Evolutionary conservation across 2,797 vertebrate genomes (phyloP), one percentile per base, ranked within the genome.

Genomic region (Falco naumanni): DNA sequence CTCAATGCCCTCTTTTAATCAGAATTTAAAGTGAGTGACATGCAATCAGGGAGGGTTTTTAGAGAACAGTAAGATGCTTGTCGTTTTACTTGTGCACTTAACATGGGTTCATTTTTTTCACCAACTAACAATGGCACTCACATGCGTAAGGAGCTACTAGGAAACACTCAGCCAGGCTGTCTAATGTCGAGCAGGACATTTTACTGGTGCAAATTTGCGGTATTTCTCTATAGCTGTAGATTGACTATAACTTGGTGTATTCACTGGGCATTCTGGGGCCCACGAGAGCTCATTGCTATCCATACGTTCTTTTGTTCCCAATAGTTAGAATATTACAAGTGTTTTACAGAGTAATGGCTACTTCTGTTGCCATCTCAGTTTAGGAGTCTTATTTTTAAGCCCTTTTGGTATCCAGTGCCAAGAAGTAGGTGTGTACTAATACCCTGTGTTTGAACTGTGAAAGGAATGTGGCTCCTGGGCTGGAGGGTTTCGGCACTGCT

Each of bases 31-130:
- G 89, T 81, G 80, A 83, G 72, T 60, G 89, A 87, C 64, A 53
- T 59, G 94, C 91, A 97, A 96, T 97, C 96, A 97, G 63, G 63
- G 37, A 75, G 21, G 45, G 53, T 57, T 95, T 95, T 95, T 77
- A 96, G 74, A 81, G 93, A 93, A 90, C 57, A 95, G 66, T 41
- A 60, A 91, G 77, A 90, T 72, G 61, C 87, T 93, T 81, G 43
- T 75, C 65, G 0, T 92, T 96, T 95, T 54, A 79, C 92, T 90
- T 57, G 65, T 78, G 61, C 77, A 69, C 81, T 95, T 96, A 95
- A 60, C 43, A 26, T 34, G 25, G 22, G 39, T 84, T 90, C 33
- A 9, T 84, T 90, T 84, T 92, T 39, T 83, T 64, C 53, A 39
- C 74, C 4, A 51, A 80, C 79, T 54, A 76, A 75, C 80, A 93